Conservation (phyloP, 2,888 invertebrate genomes). For the Periphyllus acericola region DNA sequence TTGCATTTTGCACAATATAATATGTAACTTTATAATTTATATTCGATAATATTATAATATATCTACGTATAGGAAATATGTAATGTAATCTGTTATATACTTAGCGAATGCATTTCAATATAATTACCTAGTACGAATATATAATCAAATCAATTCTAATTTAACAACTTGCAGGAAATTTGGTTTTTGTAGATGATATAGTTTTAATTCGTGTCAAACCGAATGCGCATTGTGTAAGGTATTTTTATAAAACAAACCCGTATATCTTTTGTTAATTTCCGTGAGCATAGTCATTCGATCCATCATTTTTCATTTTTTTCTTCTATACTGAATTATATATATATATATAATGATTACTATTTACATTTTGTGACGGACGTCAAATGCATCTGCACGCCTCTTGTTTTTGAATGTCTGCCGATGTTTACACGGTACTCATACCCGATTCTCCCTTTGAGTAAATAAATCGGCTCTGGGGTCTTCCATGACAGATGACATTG, state of each 20-base stretch:
- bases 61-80: no score
- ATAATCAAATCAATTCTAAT: no score
- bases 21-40: no score
- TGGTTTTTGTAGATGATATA: neutral
- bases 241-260: neutral
- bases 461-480: conserved; percentile 59
- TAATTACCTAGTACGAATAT: no score
- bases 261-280: conserved; percentile 38
- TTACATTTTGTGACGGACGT: conserved; percentile 56
- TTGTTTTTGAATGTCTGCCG: conserved; percentile 60
- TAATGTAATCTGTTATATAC: no score
- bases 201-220: neutral
- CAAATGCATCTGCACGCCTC: conserved; percentile 61
- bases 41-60: no score
- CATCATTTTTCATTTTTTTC: conserved; percentile 2
- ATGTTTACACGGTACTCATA: conserved; percentile 62
- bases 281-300: conserved; percentile 43
- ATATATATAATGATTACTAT: conserved; percentile 20
- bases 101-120: no score
- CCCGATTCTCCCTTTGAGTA: conserved; percentile 60
- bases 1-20: no score
- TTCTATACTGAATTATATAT: neutral
- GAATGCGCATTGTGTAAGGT: neutral
- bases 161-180: neutral
- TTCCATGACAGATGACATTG: conserved; percentile 59